Conservation (phyloP, 2,888 invertebrate species). For the Rutpela maculata region DNA sequence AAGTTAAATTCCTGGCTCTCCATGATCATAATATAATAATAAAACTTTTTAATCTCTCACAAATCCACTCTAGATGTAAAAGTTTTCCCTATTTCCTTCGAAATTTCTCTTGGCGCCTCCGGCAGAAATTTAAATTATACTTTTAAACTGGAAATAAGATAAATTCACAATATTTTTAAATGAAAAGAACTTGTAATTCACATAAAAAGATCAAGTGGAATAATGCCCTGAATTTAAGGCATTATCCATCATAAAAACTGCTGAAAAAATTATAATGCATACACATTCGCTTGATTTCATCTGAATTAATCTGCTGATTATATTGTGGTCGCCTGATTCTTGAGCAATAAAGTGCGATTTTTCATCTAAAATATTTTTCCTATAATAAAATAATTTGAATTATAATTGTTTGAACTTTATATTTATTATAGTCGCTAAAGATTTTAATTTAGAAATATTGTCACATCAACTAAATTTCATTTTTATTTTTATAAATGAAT, state of each 20-base stretch:
- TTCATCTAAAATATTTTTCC: no score
- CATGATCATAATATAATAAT: constrained; percentile 46
- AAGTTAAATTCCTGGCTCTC: constrained; percentile 41
- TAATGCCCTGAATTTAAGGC: constrained; percentile 13
- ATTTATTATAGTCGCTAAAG: no score
- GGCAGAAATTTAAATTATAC: constrained; percentile 48
- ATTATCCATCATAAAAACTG: constrained; percentile 17
- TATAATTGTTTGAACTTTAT: no score
- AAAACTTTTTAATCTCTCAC: constrained; percentile 46
- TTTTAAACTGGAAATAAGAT: constrained; percentile 38
- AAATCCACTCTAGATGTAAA: constrained; percentile 43
- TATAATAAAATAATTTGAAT: no score
- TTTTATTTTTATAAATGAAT: no score
- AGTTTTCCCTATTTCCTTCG: constrained; percentile 46
- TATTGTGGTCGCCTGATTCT: background rate
- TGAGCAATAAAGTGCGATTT: no score
- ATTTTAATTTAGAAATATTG: no score
- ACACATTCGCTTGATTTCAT: background rate
- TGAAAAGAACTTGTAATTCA: constrained; percentile 37
- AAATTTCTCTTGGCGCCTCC: constrained; percentile 46
- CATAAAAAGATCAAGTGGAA: constrained; percentile 36
- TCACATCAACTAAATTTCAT: no score
- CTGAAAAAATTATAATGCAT: background rate
- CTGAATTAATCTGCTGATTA: background rate
- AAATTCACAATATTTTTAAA: constrained; percentile 40